Base-by-base conservation (phyloP, 1,140 invertebrate genomes). In the Calephelis virginiensis region DNA sequence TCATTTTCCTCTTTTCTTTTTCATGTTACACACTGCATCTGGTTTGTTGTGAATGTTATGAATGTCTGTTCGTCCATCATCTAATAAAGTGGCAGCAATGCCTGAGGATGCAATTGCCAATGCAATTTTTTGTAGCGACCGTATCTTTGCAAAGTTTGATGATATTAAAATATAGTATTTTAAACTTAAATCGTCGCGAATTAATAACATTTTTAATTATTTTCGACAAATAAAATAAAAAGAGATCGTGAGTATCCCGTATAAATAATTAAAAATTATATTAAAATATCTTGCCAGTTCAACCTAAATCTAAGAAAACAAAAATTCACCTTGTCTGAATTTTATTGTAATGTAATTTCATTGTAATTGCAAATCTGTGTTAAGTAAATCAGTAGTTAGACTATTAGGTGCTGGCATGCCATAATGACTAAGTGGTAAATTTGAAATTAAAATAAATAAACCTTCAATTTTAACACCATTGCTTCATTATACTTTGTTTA, bases 301-400 rank as follows among this genome's bases (percentile, higher is more conserved):
- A 63, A 45, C 69, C 69, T 69, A 71, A 73, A 71, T 13, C 67
- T n/a, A n/a, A n/a, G n/a, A n/a, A n/a, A n/a, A n/a, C n/a, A n/a
- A n/a, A n/a, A n/a, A n/a, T n/a, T n/a, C n/a, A n/a, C n/a, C n/a
- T n/a, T n/a, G n/a, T n/a, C n/a, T n/a, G n/a, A n/a, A n/a, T n/a
- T n/a, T n/a, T n/a, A n/a, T n/a, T n/a, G n/a, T n/a, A n/a, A n/a
- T n/a, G n/a, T n/a, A 61, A 53, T 59, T 62, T 71, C 65, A 60
- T 76, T 65, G 71, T 71, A 73, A 69, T 71, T 71, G 67, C 64
- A 73, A 71, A 76, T 76, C 74, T 60, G 48, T 76, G 56, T 73
- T 73, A 63, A 71, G 53, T 68, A 70, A 69, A 63, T 71, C 69
- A 14, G 66, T 70, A 53, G 60, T 68, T 69, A n/a, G n/a, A n/a